Evolutionary conservation across 2,113 vertebrate genomes (phyloP), one percentile per base, ranked within the genome.

Genomic region (Cynoglossus semilaevis): DNA sequence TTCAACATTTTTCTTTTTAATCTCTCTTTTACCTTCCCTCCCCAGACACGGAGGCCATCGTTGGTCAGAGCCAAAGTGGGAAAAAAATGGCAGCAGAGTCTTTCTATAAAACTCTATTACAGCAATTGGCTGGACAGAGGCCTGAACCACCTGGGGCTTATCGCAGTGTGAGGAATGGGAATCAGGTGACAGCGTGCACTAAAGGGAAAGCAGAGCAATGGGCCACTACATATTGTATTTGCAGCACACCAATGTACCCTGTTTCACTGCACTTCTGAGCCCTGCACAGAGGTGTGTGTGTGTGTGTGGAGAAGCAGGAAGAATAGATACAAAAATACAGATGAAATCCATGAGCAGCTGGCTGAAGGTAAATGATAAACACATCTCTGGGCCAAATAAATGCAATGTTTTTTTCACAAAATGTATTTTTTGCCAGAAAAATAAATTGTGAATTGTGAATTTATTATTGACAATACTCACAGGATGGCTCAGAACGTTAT

Each of bases 51-150:
- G 9, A 62, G 38, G 40, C 1, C 12, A 49, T 9, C 41, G 42
- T 38, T 76, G 53, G 46, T 38, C 44, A 60, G n/a, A 60, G 67
- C 35, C 51, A 12, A 13, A 11, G 22, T 53, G 17, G 15, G 4
- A 9, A 29, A 9, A 51, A 17, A 58, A 9, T 56, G 43, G 60
- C 62, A 63, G 69, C 54, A 63, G 51, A 47, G 70, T 63, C 62
- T 73, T 76, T 84, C 61, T 63, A 69, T 81, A 80, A 83, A 80
- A 73, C 45, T 72, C 50, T 54, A 67, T 81, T 78, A 60, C 57
- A 79, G 80, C 61, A 67, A 72, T 72, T 65, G 65, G 51, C 49
- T 73, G 72, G 76, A 67, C 74, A 67, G 49, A 17, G 29, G 50
- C 56, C 58, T 12, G 43, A 18, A n/a, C 74, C 70, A 77, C 74